phyloP scores from a whole-genome alignment of 2,797 vertebrate species.

The Corythornis leucogaster region DNA sequence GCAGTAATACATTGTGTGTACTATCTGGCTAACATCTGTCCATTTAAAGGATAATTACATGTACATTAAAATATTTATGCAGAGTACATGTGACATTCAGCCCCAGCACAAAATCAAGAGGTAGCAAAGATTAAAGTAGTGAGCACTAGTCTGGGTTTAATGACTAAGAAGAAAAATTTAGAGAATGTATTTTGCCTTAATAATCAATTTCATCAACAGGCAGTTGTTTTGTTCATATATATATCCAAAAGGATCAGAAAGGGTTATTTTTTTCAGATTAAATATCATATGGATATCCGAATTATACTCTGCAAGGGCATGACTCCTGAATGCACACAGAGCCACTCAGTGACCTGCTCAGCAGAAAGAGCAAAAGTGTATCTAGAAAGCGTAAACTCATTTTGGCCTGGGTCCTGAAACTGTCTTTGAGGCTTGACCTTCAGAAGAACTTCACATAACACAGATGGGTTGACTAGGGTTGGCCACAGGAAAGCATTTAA shows the following conservation, averaged over 20 bases:
- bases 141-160: background rate
- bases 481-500: constrained; percentile 23
- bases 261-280: background rate
- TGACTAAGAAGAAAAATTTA: background rate
- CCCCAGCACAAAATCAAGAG: background rate
- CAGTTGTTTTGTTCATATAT: background rate
- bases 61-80: background rate
- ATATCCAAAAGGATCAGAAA: background rate
- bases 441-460: background rate
- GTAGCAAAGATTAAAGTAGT: background rate
- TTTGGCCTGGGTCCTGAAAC: background rate
- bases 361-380: background rate
- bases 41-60: background rate
- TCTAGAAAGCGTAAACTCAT: background rate
- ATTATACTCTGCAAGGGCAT: background rate
- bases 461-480: background rate
- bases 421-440: constrained; percentile 16
- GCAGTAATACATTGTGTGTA: background rate
- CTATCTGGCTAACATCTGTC: background rate
- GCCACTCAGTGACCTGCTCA: background rate
- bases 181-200: background rate
- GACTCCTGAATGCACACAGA: background rate
- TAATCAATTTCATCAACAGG: background rate
- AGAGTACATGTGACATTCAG: background rate
- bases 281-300: background rate